Evolutionary conservation across 2,888 invertebrate genomes (phyloP).

Genomic region (Drosophila rubida): DNA sequence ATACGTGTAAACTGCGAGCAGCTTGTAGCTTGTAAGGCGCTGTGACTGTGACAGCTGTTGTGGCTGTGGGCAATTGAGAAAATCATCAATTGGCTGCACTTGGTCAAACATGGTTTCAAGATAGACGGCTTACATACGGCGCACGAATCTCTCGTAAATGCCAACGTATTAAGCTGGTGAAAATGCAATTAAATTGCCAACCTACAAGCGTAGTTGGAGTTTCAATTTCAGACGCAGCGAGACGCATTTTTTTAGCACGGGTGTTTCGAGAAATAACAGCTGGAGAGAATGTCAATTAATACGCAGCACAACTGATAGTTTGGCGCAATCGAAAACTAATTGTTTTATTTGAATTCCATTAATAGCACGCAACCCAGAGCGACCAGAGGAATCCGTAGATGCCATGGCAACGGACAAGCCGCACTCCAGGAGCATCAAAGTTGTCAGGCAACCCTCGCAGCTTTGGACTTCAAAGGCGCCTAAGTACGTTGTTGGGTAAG

Average conservation of each 20-base stretch:
- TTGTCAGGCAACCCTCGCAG: conserved; percentile 20
- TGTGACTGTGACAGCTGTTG: background rate
- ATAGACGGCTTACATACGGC: background rate
- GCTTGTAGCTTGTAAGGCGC: background rate
- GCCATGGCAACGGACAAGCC: too few relatives aligned
- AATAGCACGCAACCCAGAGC: too few relatives aligned
- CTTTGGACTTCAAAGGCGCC: conserved; percentile 47
- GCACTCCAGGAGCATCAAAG: background rate
- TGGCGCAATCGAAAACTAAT: too few relatives aligned
- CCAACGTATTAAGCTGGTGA: conserved; percentile 55
- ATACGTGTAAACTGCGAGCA: background rate
- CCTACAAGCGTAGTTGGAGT: conserved; percentile 32
- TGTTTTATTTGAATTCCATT: too few relatives aligned
- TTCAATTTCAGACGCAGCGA: conserved; percentile 7
- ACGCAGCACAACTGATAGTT: too few relatives aligned
- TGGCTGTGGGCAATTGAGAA: background rate
- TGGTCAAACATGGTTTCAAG: background rate
- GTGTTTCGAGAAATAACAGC: background rate
- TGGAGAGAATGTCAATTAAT: too few relatives aligned
- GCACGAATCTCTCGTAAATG: background rate
- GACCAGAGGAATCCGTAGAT: too few relatives aligned
- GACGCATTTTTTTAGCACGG: background rate
- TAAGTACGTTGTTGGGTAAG: background rate
- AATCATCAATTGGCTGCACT: background rate
- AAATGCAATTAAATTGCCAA: conserved; percentile 69